Evolutionary conservation across 2,888 invertebrate species (phyloP).

Genomic region (Linnaemya vulpina): DNA sequence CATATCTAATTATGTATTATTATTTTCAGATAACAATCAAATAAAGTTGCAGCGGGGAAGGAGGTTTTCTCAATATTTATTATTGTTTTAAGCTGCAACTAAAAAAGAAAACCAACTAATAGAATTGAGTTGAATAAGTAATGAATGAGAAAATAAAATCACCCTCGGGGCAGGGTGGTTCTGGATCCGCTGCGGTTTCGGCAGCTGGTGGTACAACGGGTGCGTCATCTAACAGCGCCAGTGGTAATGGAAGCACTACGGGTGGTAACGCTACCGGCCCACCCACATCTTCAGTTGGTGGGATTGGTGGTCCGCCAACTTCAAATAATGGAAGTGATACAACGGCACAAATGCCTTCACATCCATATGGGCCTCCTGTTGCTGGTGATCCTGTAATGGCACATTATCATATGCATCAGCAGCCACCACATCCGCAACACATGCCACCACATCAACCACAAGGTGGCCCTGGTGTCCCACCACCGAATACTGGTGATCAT

Average conservation of each 20-base stretch:
- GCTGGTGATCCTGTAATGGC: conserved; percentile 79
- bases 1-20: too few species aligned
- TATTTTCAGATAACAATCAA: conserved; percentile 69
- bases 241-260: conserved; percentile 58
- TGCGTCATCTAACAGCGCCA: conserved; percentile 42
- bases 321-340: conserved; percentile 80
- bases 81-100: conserved; percentile 74
- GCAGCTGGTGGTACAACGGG: conserved; percentile 64
- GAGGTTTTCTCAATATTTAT: conserved; percentile 73
- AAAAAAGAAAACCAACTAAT: conserved; percentile 72
- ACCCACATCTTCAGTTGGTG: conserved; percentile 46
- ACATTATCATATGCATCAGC: conserved; percentile 81
- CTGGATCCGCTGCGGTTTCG: conserved; percentile 70
- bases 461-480: conserved; percentile 74
- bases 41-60: conserved; percentile 75
- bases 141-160: conserved; percentile 83
- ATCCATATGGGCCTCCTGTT: conserved; percentile 79
- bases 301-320: conserved; percentile 76
- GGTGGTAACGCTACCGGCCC: conserved; percentile 51
- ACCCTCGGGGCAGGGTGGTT: conserved; percentile 81
- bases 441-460: conserved; percentile 78
- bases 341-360: conserved; percentile 75
- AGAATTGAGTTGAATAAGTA: conserved; percentile 73
- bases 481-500: conserved; percentile 79
- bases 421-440: conserved; percentile 78